Evolutionary conservation across 2,888 invertebrate species (phyloP).

Genomic region (Yponomeuta evonymella): DNA sequence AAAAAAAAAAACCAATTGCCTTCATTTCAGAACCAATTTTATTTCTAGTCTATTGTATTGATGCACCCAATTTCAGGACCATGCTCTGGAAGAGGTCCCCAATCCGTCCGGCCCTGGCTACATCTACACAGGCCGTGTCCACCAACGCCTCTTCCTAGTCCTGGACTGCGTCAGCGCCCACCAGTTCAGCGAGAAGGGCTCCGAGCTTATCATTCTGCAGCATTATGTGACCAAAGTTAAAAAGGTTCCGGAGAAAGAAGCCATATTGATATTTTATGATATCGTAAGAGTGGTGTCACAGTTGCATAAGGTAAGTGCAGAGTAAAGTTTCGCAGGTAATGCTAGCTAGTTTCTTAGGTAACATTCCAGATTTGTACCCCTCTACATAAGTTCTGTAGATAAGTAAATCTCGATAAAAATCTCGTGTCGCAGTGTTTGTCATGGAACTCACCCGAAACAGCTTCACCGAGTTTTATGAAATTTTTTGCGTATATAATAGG

Average conservation of each 20-base stretch:
- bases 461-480: no score
- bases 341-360: no score
- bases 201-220: conserved; percentile 80
- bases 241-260: conserved; percentile 83
- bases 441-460: no score
- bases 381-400: no score
- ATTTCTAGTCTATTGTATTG: no score
- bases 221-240: conserved; percentile 86
- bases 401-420: no score
- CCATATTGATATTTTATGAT: conserved; percentile 83
- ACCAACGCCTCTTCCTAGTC: conserved; percentile 80
- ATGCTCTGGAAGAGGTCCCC: conserved; percentile 79
- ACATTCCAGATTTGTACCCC: no score
- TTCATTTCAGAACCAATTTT: no score
- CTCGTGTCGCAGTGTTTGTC: no score
- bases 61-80: conserved; percentile 70
- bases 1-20: no score
- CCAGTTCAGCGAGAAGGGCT: conserved; percentile 74
- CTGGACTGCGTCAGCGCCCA: conserved; percentile 84
- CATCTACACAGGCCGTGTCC: conserved; percentile 74
- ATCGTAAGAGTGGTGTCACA: conserved; percentile 83
- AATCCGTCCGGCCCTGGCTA: conserved; percentile 62
- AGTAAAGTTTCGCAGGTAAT: no score
- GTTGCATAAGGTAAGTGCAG: conserved; percentile 79
- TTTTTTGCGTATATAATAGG: no score